Evolutionary conservation across 2,888 invertebrate genomes (phyloP).

Genomic region (Xestia rhomboidea): DNA sequence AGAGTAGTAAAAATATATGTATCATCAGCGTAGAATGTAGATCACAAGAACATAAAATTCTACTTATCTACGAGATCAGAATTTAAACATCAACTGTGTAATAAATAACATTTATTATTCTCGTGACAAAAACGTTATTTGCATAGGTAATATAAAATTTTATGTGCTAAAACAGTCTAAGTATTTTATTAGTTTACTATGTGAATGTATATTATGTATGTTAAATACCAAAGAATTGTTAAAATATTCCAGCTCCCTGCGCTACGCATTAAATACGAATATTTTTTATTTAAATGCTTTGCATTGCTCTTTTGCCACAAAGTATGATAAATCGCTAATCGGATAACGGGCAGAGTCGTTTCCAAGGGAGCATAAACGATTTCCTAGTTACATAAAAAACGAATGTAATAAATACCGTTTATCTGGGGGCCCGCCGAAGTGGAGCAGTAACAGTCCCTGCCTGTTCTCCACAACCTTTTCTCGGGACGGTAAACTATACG

Average conservation of each 20-base stretch:
- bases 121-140: conserved; percentile 57
- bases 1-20: conserved; percentile 50
- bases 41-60: conserved; percentile 55
- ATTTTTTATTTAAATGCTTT: conserved; percentile 23
- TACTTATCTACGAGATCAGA: conserved; percentile 60
- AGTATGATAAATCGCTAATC: conserved; percentile 33
- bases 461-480: too few species aligned
- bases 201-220: conserved; percentile 24
- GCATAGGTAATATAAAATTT: conserved; percentile 54
- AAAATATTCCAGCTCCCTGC: conserved; percentile 43
- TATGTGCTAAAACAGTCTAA: conserved; percentile 50
- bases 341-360: neutral
- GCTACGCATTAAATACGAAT: conserved; percentile 42
- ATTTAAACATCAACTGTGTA: conserved; percentile 53
- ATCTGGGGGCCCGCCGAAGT: neutral
- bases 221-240: conserved; percentile 40
- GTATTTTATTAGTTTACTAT: conserved; percentile 48
- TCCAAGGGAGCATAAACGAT: neutral
- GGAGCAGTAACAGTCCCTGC: neutral
- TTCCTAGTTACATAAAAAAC: neutral
- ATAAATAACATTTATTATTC: conserved; percentile 63
- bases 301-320: conserved; percentile 9
- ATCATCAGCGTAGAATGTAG: conserved; percentile 43
- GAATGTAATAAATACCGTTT: conserved; percentile 1
- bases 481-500: neutral